Evolutionary conservation across 2,888 invertebrate species (phyloP).

Genomic region (Cephus spinipes): DNA sequence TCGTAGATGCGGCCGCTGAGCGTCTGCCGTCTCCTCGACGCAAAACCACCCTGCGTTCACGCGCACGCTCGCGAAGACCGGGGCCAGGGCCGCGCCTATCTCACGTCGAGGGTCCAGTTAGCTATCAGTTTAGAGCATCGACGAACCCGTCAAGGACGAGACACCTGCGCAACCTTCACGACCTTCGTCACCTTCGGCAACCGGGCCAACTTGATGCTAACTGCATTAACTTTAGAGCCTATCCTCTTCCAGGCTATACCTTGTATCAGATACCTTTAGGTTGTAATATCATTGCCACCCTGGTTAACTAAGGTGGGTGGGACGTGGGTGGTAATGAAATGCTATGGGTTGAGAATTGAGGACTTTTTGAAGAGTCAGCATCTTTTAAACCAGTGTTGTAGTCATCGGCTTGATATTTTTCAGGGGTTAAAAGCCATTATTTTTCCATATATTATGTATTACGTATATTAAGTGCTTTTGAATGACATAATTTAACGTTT

Average conservation of each 20-base stretch:
- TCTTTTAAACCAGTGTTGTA: background rate
- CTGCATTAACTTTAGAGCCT: background rate
- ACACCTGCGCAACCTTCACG: background rate
- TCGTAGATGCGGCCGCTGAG: constrained; percentile 44
- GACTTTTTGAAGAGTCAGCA: background rate
- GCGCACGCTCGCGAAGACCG: constrained; percentile 55
- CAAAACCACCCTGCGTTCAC: constrained; percentile 46
- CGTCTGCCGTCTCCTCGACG: constrained; percentile 44
- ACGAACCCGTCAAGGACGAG: background rate
- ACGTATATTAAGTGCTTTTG: no score
- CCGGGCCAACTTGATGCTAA: background rate
- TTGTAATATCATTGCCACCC: background rate
- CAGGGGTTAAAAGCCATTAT: background rate
- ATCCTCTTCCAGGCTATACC: background rate
- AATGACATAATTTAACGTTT: no score
- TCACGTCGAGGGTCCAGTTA: constrained; percentile 30
- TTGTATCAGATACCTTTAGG: background rate
- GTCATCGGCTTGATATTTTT: background rate
- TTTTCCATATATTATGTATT: background rate
- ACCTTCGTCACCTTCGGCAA: background rate
- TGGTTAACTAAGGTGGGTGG: background rate
- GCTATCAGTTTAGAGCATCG: background rate
- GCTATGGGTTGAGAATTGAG: background rate
- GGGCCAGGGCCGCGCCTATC: constrained; percentile 56
- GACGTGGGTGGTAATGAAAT: background rate